Percentiles rank a stretch among this genome's conserved stretches.
These are phyloP conservation scores for Hydraecia micacea DNA, from an alignment of 2,888 invertebrate species.

Conservation along the genomic window DNA sequence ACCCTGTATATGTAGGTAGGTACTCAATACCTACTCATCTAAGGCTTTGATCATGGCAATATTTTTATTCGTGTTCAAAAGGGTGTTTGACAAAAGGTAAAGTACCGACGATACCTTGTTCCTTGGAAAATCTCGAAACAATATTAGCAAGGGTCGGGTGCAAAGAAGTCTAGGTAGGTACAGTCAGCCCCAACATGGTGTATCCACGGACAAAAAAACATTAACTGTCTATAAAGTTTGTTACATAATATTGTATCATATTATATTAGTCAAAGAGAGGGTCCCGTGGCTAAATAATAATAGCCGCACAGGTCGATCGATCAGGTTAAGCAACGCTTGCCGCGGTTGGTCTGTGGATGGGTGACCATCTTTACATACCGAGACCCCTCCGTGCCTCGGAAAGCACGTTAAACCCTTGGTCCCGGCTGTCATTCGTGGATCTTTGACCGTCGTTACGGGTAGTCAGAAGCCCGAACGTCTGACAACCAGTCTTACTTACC, in stretches of 20 bases:
- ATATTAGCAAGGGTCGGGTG: not conserved
- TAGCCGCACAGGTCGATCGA: too few species aligned
- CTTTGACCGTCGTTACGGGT: too few species aligned
- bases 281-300: too few species aligned
- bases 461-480: too few species aligned
- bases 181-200: not conserved
- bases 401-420: too few species aligned
- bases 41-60: not conserved
- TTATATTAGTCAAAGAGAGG: too few species aligned
- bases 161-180: not conserved
- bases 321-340: too few species aligned
- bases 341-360: too few species aligned
- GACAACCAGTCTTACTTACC: too few species aligned
- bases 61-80: not conserved
- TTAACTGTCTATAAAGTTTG: not conserved
- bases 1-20: not conserved
- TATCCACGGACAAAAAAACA: not conserved
- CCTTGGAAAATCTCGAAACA: not conserved
- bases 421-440: too few species aligned
- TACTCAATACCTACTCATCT: not conserved
- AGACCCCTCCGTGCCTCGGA: too few species aligned
- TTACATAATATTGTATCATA: not conserved
- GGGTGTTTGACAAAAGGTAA: conserved; percentile 6
- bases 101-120: not conserved
- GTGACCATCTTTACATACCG: too few species aligned